Percentiles rank a stretch among this genome's conserved stretches.
phyloP scores from a whole-genome alignment of 2,888 invertebrate genomes.

The Laothoe populi region DNA sequence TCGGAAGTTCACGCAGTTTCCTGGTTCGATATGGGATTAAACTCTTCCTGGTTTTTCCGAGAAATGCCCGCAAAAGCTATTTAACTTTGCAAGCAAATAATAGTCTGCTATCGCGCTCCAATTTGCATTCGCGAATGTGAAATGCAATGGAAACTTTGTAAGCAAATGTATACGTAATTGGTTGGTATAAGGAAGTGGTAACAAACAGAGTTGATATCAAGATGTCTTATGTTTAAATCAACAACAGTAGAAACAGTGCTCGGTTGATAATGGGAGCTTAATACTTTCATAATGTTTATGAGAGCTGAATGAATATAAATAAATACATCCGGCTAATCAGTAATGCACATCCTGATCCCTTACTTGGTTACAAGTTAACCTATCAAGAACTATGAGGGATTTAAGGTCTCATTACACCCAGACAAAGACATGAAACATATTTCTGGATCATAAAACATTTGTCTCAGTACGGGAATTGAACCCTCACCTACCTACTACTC shows the following conservation, averaged over 20 bases:
- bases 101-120: conserved; percentile 55
- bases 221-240: conserved; percentile 2
- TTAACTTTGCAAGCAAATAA: conserved; percentile 72
- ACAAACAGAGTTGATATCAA: conserved; percentile 11
- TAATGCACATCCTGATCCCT: too few relatives aligned
- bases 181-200: conserved; percentile 21
- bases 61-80: conserved; percentile 64
- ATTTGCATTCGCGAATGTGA: conserved; percentile 60
- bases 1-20: conserved; percentile 33
- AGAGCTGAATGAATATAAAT: too few relatives aligned
- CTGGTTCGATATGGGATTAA: conserved; percentile 48
- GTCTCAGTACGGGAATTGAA: too few relatives aligned
- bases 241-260: neutral
- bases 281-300: neutral
- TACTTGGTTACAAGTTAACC: too few relatives aligned
- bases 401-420: too few relatives aligned
- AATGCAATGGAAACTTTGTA: conserved; percentile 38
- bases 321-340: too few relatives aligned
- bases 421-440: too few relatives aligned
- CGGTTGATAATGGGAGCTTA: neutral
- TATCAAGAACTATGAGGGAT: too few relatives aligned
- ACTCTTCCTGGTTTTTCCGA: conserved; percentile 60
- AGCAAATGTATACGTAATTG: conserved; percentile 31
- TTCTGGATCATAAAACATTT: too few relatives aligned
- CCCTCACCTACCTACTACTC: too few relatives aligned